Percentiles rank a stretch among this genome's conserved stretches.
Conservation (phyloP, 2,113 vertebrate genomes). For the Phrynosoma blainvillii region DNA sequence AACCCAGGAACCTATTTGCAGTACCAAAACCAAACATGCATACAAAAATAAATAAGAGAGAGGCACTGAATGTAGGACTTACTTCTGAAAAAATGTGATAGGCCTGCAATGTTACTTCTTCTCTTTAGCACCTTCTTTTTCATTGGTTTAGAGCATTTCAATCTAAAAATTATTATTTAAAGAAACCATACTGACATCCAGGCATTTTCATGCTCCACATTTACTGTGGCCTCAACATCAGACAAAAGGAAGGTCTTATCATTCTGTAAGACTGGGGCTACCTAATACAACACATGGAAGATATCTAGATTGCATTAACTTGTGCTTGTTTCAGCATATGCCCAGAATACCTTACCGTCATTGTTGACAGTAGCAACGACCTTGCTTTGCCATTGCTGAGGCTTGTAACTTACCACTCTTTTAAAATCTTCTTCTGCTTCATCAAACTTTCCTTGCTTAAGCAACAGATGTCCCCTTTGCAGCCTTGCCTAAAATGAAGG, state of each 20-base stretch:
- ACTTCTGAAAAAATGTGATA: background rate
- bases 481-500: conserved; percentile 85
- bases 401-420: conserved; percentile 87
- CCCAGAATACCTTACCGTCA: background rate
- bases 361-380: too few species aligned
- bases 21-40: background rate
- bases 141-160: background rate
- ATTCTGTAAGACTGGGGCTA: too few species aligned
- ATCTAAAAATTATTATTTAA: background rate
- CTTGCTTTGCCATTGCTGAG: background rate
- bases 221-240: background rate
- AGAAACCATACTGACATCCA: background rate
- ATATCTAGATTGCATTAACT: accelerated
- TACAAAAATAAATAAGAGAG: background rate
- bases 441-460: conserved; percentile 95
- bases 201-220: background rate
- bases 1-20: background rate
- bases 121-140: background rate
- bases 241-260: too few species aligned
- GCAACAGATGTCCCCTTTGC: conserved; percentile 92
- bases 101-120: background rate
- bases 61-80: background rate
- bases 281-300: background rate
- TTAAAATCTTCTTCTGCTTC: conserved; percentile 96
- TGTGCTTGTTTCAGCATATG: background rate